Evolutionary conservation across 2,888 invertebrate genomes (phyloP), one percentile per base, ranked within the genome.

Genomic region (Dyspetes luteomarginatus): DNA sequence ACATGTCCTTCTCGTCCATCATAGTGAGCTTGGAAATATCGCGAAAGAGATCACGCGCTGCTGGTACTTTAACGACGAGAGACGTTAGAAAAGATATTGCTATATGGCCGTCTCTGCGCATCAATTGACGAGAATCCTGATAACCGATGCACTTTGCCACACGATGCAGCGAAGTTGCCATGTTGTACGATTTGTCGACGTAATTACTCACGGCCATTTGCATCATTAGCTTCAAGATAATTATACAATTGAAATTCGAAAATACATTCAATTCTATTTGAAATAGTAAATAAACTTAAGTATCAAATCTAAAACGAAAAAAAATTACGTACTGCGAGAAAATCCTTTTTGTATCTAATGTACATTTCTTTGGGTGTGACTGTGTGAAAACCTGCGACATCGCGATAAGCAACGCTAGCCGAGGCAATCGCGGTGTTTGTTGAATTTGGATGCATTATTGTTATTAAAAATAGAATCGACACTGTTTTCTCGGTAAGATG

Each of bases 71-170:
- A 28, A 94, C 93, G 0, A 94, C 92, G 89, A 95, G 91, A 45
- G 95, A 93, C 88, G 94, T 92, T 86, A 95, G 93, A 91, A 94
- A 93, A 0, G 96, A 95, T 5, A 96, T 91, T 22, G 96, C 93
- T 84, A 95, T 93, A 68, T 95, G 94, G 45, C 95, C 94, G 86
- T 96, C 96, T 89, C 95, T 95, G 0, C 93, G 93, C 73, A 96
- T 93, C 72, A 96, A 95, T 88, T 96, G 95, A 87, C 95, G 94
- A 5, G 95, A 94, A 43, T 95, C 95, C 22, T 94, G 93, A 86
- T 95, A 96, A 0, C 95, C 96, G 69, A 96, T 94, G 78, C 95
- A 94, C 84, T 94, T 93, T 0, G 95, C 94, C 0, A 95, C 91
- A 87, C 94, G 94, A 9, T 94, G 92, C 67, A 95, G 91, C 0